Evolutionary conservation across 2,797 vertebrate genomes (phyloP).

Genomic region (Malacoraja senta): DNA sequence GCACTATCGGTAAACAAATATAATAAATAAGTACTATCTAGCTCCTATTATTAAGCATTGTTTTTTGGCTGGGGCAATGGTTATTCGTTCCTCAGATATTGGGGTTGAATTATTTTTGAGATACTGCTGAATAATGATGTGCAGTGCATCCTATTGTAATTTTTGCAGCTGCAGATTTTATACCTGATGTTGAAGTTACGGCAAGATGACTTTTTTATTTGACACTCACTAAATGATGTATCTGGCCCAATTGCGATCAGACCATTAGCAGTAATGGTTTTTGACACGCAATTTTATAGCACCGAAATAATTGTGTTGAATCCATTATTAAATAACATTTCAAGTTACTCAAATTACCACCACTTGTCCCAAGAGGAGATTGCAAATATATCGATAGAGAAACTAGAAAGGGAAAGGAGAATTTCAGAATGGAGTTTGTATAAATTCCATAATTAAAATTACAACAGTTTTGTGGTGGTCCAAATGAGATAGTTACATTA

Average conservation of each 20-base stretch:
- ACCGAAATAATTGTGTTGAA: not conserved
- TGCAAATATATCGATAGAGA: not conserved
- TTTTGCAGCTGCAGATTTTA: not conserved
- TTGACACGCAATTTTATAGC: not conserved
- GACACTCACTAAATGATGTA: not conserved
- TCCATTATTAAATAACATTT: not conserved
- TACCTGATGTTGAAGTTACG: not conserved
- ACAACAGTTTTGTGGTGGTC: not conserved
- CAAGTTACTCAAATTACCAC: not conserved
- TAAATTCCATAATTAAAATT: not conserved
- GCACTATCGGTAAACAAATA: not conserved
- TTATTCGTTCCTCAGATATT: not conserved
- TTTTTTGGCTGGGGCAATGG: not conserved
- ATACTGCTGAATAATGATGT: not conserved
- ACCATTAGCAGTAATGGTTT: not conserved
- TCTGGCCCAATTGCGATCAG: not conserved
- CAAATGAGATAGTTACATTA: not conserved
- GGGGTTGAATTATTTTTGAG: not conserved
- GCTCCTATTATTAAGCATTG: too few relatives aligned
- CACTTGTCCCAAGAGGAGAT: not conserved
- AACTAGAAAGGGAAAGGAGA: not conserved
- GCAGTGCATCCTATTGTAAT: not conserved
- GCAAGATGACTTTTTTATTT: not conserved
- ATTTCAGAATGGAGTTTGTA: not conserved
- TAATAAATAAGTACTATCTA: not conserved